A percentile compares a stretch with the other conserved stretches of the same genome.
Evolutionary conservation across 2,797 vertebrate genomes (phyloP).

Genomic region (Neostethus bicornis): DNA sequence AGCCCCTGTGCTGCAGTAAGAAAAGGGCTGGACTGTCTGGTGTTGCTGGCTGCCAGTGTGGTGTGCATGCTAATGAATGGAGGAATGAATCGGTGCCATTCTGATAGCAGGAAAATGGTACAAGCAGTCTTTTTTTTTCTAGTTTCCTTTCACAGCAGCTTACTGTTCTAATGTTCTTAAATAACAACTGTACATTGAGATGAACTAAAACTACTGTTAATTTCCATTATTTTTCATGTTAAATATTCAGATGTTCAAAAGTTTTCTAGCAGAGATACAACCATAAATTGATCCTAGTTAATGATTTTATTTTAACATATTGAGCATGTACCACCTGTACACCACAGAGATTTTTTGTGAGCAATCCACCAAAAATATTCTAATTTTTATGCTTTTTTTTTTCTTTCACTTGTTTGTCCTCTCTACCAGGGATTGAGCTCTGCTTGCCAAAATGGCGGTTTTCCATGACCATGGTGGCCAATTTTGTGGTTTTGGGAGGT

Average conservation of each 20-base stretch:
- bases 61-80: slow-evolving; percentile 72
- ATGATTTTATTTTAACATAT: no score
- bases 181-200: slow-evolving; percentile 39
- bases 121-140: slow-evolving; percentile 70
- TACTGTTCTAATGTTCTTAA: slow-evolving; percentile 49
- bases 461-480: slow-evolving; percentile 97
- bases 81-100: slow-evolving; percentile 74
- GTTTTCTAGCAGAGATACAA: no score
- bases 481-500: slow-evolving; percentile 90
- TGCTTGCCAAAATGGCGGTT: slow-evolving; percentile 92
- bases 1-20: slow-evolving; percentile 50
- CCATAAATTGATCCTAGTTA: no score
- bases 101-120: slow-evolving; percentile 62
- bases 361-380: no score
- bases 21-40: slow-evolving; percentile 62
- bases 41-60: slow-evolving; percentile 60
- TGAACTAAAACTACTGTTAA: neutral
- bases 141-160: slow-evolving; percentile 49
- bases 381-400: no score
- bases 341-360: no score
- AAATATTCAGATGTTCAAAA: neutral
- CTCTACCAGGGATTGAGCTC: slow-evolving; percentile 89
- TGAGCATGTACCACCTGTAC: no score
- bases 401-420: slow-evolving; percentile 1
- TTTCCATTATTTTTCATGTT: no score